Evolutionary conservation across 2,113 vertebrate species (phyloP).

Genomic region (Sebastes schlegelii): DNA sequence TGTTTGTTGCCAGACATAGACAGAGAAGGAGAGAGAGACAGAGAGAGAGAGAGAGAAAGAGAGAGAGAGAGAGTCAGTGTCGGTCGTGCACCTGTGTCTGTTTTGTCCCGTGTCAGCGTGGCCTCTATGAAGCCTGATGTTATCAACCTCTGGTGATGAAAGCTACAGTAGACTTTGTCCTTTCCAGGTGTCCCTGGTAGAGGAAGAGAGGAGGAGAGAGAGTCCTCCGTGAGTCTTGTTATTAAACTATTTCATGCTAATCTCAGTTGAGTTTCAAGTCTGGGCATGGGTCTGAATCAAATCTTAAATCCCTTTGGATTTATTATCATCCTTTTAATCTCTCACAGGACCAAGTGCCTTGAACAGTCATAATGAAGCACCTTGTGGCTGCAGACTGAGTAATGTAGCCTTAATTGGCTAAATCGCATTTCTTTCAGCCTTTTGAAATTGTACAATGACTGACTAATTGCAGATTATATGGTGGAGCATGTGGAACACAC

Average conservation of each 20-base stretch:
- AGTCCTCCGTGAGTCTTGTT: constrained; percentile 13
- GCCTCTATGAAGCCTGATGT: constrained; percentile 64
- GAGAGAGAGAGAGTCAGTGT: constrained; percentile 16
- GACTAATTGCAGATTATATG: constrained; percentile 1
- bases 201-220: not conserved
- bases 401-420: constrained; percentile 28
- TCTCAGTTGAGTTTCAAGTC: constrained; percentile 17
- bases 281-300: constrained; percentile 31
- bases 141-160: constrained; percentile 76
- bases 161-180: constrained; percentile 50
- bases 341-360: constrained; percentile 21
- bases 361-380: constrained; percentile 43
- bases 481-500: constrained; percentile 25
- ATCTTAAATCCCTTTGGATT: constrained; percentile 48
- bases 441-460: constrained; percentile 14
- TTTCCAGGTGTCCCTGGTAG: constrained; percentile 63
- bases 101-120: constrained; percentile 61
- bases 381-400: constrained; percentile 40
- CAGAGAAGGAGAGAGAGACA: not conserved
- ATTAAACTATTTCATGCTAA: constrained; percentile 43
- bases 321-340: constrained; percentile 44
- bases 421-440: constrained; percentile 11
- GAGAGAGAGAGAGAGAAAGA: not conserved
- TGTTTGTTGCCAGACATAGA: constrained; percentile 40
- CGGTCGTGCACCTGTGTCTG: constrained; percentile 70